Evolutionary conservation across 2,113 vertebrate species (phyloP), one percentile per base, ranked within the genome.

Genomic region (Calidris pugnax): DNA sequence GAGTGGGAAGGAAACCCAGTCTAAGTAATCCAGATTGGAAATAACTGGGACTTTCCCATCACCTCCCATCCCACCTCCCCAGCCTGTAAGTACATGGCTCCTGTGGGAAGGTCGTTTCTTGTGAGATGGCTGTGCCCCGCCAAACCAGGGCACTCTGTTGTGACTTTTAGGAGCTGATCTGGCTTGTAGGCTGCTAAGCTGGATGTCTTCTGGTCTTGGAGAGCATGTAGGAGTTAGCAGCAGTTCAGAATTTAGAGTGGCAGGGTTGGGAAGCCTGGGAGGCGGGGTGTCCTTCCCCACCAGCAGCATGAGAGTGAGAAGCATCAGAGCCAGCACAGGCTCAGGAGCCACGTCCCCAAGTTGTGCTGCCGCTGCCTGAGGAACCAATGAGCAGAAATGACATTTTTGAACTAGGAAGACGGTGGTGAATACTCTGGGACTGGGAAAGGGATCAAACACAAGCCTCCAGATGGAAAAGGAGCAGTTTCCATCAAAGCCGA

Each of bases 381-480:
- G 18, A 75, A 53, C 51, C 6, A 2, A 27, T 18, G 71, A 95
- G 74, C 71, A 79, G 84, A 57, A 86, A 66, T 2, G 0, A 41
- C 26, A 4, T 68, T 85, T 72, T 72, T 56, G 50, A 92, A 83
- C 35, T 30, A 76, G 51, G 56, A 81, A 39, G 60, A 86, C 16
- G 2, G 48, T 24, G 35, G 18, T 71, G 73, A 57, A 76, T 62
- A 27, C 35, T 80, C 66, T 85, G 56, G 22, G 78, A 53, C 74
- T 57, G 63, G 67, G 78, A 76, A 87, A 69, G 18, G 67, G 53
- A 87, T 95, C 85, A 94, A 85, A 82, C 11, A 4, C 45, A 48
- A 77, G 18, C 75, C 51, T 85, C 62, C 71, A 89, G 81, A 87
- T 79, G 78, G 95, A 95, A 95, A 72, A 1, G 2, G 47, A 76